Conservation (phyloP, 2,113 vertebrate species). For the Zapus hudsonius region DNA sequence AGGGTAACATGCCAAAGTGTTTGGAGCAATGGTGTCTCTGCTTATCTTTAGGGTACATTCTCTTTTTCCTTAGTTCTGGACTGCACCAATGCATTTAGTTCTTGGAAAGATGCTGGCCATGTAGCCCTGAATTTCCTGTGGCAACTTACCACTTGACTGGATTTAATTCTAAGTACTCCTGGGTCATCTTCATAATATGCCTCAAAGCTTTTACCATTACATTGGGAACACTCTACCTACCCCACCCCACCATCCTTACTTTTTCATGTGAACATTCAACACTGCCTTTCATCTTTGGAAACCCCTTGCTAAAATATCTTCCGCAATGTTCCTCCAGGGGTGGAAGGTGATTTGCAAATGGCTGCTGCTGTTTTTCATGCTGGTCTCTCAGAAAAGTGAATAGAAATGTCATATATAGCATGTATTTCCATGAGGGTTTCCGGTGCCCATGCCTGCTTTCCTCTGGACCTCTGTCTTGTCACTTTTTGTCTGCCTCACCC, state of each 20-base stretch:
- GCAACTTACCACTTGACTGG: not conserved
- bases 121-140: not conserved
- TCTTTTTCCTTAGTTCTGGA: not conserved
- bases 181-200: not conserved
- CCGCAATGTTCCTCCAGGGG: not conserved
- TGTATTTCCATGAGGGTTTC: not conserved
- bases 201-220: not conserved
- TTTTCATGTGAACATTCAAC: not conserved
- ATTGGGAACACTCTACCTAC: not conserved
- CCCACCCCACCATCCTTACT: not conserved
- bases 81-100: not conserved
- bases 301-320: not conserved
- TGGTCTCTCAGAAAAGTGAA: slow-evolving; percentile 31
- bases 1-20: not conserved
- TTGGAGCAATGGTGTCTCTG: not conserved
- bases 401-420: not conserved
- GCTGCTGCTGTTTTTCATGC: slow-evolving; percentile 42
- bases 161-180: not conserved
- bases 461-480: not conserved
- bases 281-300: not conserved
- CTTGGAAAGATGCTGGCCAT: not conserved
- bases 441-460: not conserved
- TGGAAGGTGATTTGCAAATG: slow-evolving; percentile 9
- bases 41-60: not conserved
- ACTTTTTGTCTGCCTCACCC: not conserved